phyloP scores from a whole-genome alignment of 2,113 vertebrate genomes.

The Catagonus wagneri region DNA sequence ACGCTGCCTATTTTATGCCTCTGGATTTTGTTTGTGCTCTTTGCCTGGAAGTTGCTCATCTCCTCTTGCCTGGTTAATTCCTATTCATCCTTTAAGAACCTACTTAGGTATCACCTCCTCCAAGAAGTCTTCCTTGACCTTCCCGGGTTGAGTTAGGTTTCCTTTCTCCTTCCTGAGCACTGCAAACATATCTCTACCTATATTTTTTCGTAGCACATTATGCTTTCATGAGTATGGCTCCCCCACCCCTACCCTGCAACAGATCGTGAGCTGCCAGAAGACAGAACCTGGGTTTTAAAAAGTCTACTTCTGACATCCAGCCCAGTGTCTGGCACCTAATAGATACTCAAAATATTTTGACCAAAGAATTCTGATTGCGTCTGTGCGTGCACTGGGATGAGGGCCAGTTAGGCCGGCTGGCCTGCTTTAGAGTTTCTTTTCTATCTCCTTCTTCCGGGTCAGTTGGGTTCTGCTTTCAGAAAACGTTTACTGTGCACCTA shows the following conservation, averaged over 20 bases:
- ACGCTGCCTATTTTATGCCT: background rate
- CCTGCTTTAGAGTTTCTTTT: background rate
- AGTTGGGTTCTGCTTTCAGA: slow-evolving; percentile 25
- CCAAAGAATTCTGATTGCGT: background rate
- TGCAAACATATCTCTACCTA: background rate
- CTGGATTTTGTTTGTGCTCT: background rate
- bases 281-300: background rate
- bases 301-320: background rate
- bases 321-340: background rate
- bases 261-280: background rate
- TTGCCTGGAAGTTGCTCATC: background rate
- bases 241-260: background rate
- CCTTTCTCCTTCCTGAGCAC: background rate
- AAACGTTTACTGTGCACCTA: background rate
- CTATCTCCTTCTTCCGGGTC: background rate
- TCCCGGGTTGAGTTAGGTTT: background rate
- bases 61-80: background rate
- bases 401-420: background rate
- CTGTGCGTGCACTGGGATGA: background rate
- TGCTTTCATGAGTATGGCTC: background rate
- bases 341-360: background rate
- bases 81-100: background rate
- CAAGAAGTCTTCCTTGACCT: background rate
- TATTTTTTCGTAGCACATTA: background rate
- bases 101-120: background rate